These are phyloP conservation scores for Lithobates pipiens DNA, from an alignment of 2,797 vertebrate species.

Conservation along the genomic window DNA sequence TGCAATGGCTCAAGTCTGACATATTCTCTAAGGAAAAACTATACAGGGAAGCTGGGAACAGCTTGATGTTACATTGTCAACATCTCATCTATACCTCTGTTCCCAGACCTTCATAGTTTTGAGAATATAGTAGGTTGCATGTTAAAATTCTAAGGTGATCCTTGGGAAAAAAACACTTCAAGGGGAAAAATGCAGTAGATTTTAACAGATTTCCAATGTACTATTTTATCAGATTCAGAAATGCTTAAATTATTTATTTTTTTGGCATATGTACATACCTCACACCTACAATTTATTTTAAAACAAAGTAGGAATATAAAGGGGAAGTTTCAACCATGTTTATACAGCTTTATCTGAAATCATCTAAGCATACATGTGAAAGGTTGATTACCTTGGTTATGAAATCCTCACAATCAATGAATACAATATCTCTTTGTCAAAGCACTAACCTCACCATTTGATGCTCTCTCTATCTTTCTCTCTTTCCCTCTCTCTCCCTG, in stretches of 20 bases:
- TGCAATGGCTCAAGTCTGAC: background rate
- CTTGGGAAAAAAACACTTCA: conserved; percentile 2
- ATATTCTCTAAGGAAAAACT: background rate
- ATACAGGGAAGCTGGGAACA: background rate
- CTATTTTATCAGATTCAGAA: background rate
- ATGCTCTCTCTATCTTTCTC: too few species aligned
- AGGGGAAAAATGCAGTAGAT: background rate
- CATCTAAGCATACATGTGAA: background rate
- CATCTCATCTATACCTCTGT: background rate
- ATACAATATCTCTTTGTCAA: too few species aligned
- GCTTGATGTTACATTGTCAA: background rate
- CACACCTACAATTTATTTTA: background rate
- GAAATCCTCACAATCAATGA: background rate
- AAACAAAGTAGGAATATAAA: background rate
- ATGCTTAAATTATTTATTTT: background rate
- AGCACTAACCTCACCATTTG: too few species aligned
- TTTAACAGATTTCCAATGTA: conserved; percentile 17
- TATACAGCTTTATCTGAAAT: background rate
- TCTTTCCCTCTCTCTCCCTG: too few species aligned
- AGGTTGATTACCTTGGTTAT: background rate
- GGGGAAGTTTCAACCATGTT: background rate
- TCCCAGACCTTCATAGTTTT: background rate
- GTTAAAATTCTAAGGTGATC: background rate
- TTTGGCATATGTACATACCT: background rate
- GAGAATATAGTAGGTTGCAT: background rate